These are phyloP conservation scores for Lapara coniferarum DNA, from an alignment of 2,888 invertebrate genomes.

Conservation along the genomic window DNA sequence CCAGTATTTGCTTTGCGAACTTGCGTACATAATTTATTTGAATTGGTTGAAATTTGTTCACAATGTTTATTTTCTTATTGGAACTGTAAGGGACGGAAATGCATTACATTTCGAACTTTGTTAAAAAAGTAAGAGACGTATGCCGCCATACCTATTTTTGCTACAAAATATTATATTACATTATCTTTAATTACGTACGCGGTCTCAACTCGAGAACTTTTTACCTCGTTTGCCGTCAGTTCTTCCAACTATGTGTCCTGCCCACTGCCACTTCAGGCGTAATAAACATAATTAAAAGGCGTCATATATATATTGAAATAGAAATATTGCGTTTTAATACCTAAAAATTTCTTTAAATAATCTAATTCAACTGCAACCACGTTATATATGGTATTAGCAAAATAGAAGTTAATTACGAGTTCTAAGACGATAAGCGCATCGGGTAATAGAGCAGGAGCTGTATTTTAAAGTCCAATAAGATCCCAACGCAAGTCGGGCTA, in stretches of 20 bases:
- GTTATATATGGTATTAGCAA: slow-evolving; percentile 1
- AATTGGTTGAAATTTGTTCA: background rate
- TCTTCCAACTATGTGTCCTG: too few relatives aligned
- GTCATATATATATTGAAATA: too few relatives aligned
- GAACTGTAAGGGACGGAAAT: background rate
- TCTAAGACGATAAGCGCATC: slow-evolving; percentile 22
- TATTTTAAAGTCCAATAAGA: slow-evolving; percentile 17
- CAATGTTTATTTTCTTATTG: slow-evolving; percentile 9
- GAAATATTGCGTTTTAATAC: too few relatives aligned
- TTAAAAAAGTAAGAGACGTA: background rate
- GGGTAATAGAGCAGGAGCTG: slow-evolving; percentile 6
- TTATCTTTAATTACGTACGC: too few relatives aligned
- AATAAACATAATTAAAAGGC: too few relatives aligned
- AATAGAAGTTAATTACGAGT: slow-evolving; percentile 22
- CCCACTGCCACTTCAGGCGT: too few relatives aligned
- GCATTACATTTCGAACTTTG: background rate
- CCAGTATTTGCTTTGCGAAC: slow-evolving; percentile 45
- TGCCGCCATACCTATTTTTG: background rate
- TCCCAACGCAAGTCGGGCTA: slow-evolving; percentile 15
- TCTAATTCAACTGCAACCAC: background rate
- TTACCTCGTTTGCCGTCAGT: too few relatives aligned
- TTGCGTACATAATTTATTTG: slow-evolving; percentile 50
- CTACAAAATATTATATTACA: too few relatives aligned
- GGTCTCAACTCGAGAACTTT: too few relatives aligned
- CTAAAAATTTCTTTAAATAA: too few relatives aligned